Evolutionary conservation across 2,888 invertebrate genomes (phyloP).

Genomic region (Drosophila lutescens): DNA sequence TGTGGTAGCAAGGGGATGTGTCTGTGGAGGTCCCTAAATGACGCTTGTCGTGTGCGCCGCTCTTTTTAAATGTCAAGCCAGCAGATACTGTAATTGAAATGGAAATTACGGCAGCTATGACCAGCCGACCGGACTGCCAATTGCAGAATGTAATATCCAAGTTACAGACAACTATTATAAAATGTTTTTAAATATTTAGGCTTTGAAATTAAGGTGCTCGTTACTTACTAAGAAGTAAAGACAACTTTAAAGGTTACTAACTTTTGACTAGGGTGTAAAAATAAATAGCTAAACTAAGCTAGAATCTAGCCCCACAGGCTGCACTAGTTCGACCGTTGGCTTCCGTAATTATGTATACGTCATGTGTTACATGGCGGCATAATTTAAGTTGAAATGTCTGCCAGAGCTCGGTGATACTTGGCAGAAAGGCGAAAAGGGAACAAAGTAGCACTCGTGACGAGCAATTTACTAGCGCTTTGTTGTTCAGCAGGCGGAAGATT

Average conservation of each 20-base stretch:
- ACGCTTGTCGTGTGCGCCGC: conserved; percentile 6
- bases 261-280: not conserved
- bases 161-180: not conserved
- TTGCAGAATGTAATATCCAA: not conserved
- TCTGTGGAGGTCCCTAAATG: conserved; percentile 5
- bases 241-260: too few relatives aligned
- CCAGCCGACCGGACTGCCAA: not conserved
- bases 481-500: conserved; percentile 72
- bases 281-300: not conserved
- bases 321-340: conserved; percentile 7
- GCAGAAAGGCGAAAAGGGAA: conserved; percentile 20
- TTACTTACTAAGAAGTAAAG: too few relatives aligned
- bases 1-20: not conserved
- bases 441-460: conserved; percentile 45
- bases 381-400: conserved; percentile 51
- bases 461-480: conserved; percentile 73
- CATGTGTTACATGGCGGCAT: conserved; percentile 57
- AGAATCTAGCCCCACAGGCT: not conserved
- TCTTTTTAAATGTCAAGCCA: conserved; percentile 52
- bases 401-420: conserved; percentile 33
- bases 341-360: conserved; percentile 63
- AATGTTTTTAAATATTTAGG: not conserved
- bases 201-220: too few relatives aligned
- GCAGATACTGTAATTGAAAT: conserved; percentile 69
- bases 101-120: conserved; percentile 57